Base-by-base conservation (phyloP, 92 coral and sea anemone genomes). In the Porites lobata region DNA sequence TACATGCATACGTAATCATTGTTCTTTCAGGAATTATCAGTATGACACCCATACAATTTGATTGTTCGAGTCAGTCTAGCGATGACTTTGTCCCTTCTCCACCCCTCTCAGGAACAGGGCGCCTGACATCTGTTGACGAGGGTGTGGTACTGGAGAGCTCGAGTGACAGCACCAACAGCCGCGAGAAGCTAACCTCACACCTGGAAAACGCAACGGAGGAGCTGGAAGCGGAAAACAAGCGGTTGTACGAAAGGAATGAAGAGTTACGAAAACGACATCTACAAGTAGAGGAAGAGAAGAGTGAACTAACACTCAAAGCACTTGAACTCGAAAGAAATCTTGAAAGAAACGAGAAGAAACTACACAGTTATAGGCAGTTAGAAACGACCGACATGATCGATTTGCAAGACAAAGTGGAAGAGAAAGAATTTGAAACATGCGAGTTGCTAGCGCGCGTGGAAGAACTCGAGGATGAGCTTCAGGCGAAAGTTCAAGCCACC, bases 81-180 rank as follows among this genome's bases (percentile, higher is more conserved):
- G 89, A 85, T 65, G 89, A 85, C 70, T 77, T 85, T 85, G 67
- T 65, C 22, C 84, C 89, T 59, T 85, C 89, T 54, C 76, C 89
- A 85, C 84, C 77, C 84, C 69, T 67, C 65, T n/a, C 83, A 53
- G 83, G 89, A 53, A 29, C 62, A 26, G 98, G 92, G 8, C 86
- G 98, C 24, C 82, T 95, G 17, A 92, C 92, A 10, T 95, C 98
- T 1, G 96, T 95, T 15, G 98, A 95, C 50, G 98, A 95, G 58
- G 98, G 98, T 38, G 98, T 95, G 58, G 98, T 93, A 68, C 84
- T 95, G 14, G 98, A 95, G 86, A 94, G 98, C 62, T 94, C 96
- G 3, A 85, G 89, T 77, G 96, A 93, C 56, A 90, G 93, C 65
- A 85, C 96, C 43, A 93, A 93, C 89, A 93, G 96, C 81, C 85